phyloP scores from a whole-genome alignment of 2,888 invertebrate species.

The Dermolepida albohirtum region DNA sequence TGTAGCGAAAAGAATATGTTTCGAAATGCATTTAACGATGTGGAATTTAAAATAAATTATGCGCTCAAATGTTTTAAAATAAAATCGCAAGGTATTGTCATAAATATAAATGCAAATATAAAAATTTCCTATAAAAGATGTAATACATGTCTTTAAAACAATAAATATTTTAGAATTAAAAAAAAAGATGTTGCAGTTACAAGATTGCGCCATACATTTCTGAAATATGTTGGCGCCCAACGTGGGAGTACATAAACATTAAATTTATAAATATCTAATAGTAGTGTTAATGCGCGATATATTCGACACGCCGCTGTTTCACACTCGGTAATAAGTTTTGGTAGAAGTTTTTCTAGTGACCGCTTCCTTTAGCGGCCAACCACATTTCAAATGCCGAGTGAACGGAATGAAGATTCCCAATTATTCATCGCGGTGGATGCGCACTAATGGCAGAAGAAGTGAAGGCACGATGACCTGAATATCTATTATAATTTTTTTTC shows the following conservation, averaged over 20 bases:
- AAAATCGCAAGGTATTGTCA: no score
- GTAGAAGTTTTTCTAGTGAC: not conserved
- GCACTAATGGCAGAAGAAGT: constrained; percentile 9
- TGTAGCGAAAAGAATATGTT: no score
- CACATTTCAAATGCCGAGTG: constrained; percentile 18
- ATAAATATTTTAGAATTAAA: no score
- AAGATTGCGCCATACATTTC: no score
- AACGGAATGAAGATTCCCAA: constrained; percentile 30
- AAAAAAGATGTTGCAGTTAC: no score
- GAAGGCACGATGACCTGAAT: constrained; percentile 26
- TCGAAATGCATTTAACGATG: no score
- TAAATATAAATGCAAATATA: no score
- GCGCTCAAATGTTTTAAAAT: no score
- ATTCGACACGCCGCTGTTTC: constrained; percentile 2
- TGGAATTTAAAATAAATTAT: no score
- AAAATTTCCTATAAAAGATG: no score
- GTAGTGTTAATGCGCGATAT: not conserved
- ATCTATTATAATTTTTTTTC: constrained; percentile 7
- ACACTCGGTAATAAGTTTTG: not conserved
- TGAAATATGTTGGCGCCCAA: no score
- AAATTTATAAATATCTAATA: not conserved
- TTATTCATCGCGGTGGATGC: constrained; percentile 15
- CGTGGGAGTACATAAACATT: not conserved
- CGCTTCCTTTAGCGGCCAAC: not conserved
- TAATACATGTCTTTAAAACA: no score